These are phyloP conservation scores for Stenichneumon culpator DNA, from an alignment of 2,888 invertebrate genomes.

Conservation along the genomic window DNA sequence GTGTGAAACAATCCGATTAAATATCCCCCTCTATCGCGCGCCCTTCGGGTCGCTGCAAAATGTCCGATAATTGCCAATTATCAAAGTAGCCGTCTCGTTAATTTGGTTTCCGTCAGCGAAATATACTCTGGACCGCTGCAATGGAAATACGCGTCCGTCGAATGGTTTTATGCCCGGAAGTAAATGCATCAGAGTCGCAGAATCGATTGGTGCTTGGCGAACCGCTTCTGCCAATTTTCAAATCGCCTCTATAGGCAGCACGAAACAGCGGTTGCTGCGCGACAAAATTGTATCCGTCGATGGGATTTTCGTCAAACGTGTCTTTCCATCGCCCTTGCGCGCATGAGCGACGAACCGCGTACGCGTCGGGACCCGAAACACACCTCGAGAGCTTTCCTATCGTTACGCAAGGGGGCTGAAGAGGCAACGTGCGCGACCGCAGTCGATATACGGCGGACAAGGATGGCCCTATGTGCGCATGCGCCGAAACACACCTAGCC, in stretches of 20 bases:
- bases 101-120: conserved; percentile 15
- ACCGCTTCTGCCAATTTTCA: neutral
- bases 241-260: neutral
- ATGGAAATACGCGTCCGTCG: neutral
- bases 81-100: neutral
- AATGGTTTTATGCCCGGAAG: neutral
- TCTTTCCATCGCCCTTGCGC: neutral
- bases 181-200: neutral
- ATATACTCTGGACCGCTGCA: neutral
- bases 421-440: conserved; percentile 9
- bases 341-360: neutral
- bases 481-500: conserved; percentile 34
- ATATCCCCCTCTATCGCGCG: neutral
- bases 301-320: neutral
- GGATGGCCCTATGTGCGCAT: conserved; percentile 42
- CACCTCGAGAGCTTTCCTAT: neutral
- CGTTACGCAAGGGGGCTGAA: conserved; percentile 18
- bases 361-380: neutral
- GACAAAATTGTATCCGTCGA: neutral
- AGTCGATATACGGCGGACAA: conserved; percentile 53
- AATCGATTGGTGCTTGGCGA: neutral
- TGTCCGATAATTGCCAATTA: conserved; percentile 43
- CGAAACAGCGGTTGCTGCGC: neutral
- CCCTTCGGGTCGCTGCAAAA: conserved; percentile 2
- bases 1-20: conserved; percentile 10